phyloP scores from a whole-genome alignment of 2,888 invertebrate genomes.

The Pseudococcus jackbeardsleyi region DNA sequence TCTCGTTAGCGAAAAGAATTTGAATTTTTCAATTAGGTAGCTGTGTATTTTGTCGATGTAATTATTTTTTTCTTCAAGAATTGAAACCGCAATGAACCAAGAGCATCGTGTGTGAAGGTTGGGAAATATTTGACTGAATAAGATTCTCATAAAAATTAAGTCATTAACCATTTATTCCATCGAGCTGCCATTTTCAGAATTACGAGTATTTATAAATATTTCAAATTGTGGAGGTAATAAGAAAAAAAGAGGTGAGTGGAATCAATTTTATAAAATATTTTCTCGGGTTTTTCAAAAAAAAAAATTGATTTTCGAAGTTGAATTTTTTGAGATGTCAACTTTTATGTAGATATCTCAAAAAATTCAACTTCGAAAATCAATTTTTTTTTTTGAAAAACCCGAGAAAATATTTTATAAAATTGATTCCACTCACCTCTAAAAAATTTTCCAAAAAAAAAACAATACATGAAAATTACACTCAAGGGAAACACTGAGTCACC shows the following conservation, averaged over 20 bases:
- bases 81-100: not conserved
- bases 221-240: too few species aligned
- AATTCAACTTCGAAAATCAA: too few species aligned
- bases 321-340: too few species aligned
- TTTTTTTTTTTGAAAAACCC: too few species aligned
- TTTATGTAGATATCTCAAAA: too few species aligned
- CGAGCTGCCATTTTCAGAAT: not conserved
- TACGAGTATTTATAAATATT: too few species aligned
- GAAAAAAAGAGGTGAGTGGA: too few species aligned
- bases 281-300: too few species aligned
- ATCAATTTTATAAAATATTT: too few species aligned
- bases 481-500: not conserved
- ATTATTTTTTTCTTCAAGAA: not conserved
- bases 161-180: not conserved
- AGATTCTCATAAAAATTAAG: not conserved
- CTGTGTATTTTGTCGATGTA: not conserved
- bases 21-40: conserved; percentile 18
- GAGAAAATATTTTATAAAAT: too few species aligned
- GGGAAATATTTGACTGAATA: not conserved
- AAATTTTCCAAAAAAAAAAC: not conserved
- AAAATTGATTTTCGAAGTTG: too few species aligned
- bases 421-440: too few species aligned
- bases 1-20: conserved; percentile 9
- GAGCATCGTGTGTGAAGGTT: conserved; percentile 24
- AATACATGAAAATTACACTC: not conserved